Conservation (phyloP, 1,140 invertebrate species). For the Physella acuta region DNA sequence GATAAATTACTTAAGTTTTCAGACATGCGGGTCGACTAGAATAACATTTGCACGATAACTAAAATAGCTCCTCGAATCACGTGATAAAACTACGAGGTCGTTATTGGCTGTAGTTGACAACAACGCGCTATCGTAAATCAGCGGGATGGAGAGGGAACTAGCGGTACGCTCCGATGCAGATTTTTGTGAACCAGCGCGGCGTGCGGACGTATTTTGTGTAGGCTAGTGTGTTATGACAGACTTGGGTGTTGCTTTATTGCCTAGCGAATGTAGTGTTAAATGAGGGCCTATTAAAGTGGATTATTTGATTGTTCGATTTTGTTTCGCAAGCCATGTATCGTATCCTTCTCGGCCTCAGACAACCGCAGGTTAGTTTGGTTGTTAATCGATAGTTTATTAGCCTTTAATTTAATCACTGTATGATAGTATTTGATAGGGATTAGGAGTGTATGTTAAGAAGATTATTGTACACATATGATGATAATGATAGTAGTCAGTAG, state of each 20-base stretch:
- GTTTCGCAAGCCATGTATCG: slow-evolving; percentile 8
- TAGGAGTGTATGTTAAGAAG: too few relatives aligned
- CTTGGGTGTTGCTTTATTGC: neutral
- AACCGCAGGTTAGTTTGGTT: slow-evolving; percentile 1
- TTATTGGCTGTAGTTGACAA: slow-evolving; percentile 19
- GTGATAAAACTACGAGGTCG: slow-evolving; percentile 17
- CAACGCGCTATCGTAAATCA: slow-evolving; percentile 20
- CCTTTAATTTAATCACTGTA: too few relatives aligned
- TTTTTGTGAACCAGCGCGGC: neutral
- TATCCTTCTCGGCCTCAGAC: neutral
- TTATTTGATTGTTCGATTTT: neutral
- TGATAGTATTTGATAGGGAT: too few relatives aligned
- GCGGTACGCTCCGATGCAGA: neutral
- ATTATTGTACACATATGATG: too few relatives aligned
- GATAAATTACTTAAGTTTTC: too few relatives aligned
- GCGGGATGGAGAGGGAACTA: neutral
- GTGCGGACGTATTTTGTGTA: neutral
- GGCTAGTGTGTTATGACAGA: neutral
- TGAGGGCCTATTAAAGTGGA: neutral
- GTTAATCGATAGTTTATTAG: too few relatives aligned
- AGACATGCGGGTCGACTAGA: neutral
- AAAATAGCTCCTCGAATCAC: neutral
- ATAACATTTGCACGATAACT: neutral
- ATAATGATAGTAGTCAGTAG: too few relatives aligned
- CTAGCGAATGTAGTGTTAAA: neutral